Base-by-base conservation (phyloP, 2,888 invertebrate species). In the Oconnorella tubifera region DNA sequence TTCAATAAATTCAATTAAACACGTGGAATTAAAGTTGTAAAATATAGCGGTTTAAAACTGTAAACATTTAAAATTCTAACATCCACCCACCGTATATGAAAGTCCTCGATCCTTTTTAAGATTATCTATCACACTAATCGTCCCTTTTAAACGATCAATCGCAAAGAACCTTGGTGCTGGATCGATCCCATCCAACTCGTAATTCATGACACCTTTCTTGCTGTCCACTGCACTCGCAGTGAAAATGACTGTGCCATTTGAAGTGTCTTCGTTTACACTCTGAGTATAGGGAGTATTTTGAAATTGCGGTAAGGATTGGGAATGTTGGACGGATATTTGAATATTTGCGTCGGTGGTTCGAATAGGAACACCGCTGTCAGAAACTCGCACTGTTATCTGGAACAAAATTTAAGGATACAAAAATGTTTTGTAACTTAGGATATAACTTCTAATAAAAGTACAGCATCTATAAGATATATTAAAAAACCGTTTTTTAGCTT, bases 191-290 rank as follows among this genome's bases (percentile, higher is more conserved):
- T 63, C 61, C 48, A 68, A 29, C 40, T 63, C 68, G 49, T 72
- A 72, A 14, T 23, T 64, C 23, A 72, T 68, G 27, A 31, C 58
- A 19, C 56, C 68, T 68, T 69, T 70, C 10, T 71, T 67, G 65
- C 76, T 76, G 69, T 78, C 77, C 0, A 59, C 59, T 14, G 77
- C 76, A 3, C 56, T 28, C 28, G 76, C 66, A 10, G 67, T 70
- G 27, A 71, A 66, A 49, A 75, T 65, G 19, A 62, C 49, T 10
- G 66, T 66, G 10, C 70, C 71, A 10, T 71, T 69, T 4, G 49
- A 10, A n/a, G 65, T 60, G 40, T 71, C 70, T 70, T 76, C 76
- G 4, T 65, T 67, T 4, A 76, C 64, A 2, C 56, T 56, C 10
- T 56, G 56, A 10, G 32, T 51, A 62, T 77, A 77, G 2, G 68